Evolutionary conservation across 1,140 invertebrate genomes (phyloP), one percentile per base, ranked within the genome.

Genomic region (Drosophila quadrilineata): DNA sequence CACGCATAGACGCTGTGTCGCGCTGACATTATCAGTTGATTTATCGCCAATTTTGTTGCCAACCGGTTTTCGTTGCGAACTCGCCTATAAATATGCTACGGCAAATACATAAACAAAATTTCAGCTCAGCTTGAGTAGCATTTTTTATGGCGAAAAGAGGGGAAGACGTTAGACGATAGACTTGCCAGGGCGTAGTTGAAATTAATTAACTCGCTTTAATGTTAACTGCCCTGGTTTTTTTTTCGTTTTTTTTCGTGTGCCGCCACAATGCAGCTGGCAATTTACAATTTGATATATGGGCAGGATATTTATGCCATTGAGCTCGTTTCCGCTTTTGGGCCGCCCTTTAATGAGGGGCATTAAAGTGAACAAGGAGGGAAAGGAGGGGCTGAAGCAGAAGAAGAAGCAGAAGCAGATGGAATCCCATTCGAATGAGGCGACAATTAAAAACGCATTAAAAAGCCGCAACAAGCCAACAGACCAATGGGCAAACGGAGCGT

Each of bases 361-460:
- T 75, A 80, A 80, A 65, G 71, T n/a, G 67, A 36, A 48, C 17
- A 58, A 22, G 24, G n/a, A n/a, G n/a, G n/a, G n/a, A n/a, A n/a
- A n/a, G n/a, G n/a, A n/a, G n/a, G n/a, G n/a, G n/a, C n/a, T n/a
- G n/a, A n/a, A n/a, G n/a, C n/a, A n/a, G n/a, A n/a, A n/a, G n/a
- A n/a, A n/a, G n/a, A n/a, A n/a, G n/a, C n/a, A n/a, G n/a, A n/a
- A n/a, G n/a, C n/a, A n/a, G n/a, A n/a, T n/a, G n/a, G n/a, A n/a
- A n/a, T n/a, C n/a, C n/a, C n/a, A n/a, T n/a, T n/a, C n/a, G n/a
- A 54, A 31, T 31, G 50, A 72, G 72, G 69, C 60, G 64, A 84
- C 77, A 84, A 84, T 84, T 84, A 84, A 84, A 84, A 84, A 73
- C 59, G 58, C 75, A 84, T 84, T 84, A 77, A 77, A 74, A 48